A percentile compares a stretch with the other conserved stretches of the same genome.
These are phyloP conservation scores for Heliconius ismenius DNA, from an alignment of 2,888 invertebrate genomes.

Conservation along the genomic window DNA sequence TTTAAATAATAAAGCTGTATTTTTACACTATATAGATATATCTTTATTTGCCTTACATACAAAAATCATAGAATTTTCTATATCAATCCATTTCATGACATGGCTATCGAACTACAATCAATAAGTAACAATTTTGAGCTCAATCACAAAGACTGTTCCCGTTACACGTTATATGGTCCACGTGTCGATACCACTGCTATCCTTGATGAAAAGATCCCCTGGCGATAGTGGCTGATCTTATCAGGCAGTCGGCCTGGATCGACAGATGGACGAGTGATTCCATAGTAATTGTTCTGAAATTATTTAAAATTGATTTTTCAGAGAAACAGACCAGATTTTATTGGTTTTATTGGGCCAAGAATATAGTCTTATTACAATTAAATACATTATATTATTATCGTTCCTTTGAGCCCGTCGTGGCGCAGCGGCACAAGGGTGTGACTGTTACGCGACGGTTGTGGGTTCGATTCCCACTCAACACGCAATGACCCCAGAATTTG, in stretches of 20 bases:
- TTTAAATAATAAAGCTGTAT: neutral
- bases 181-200: conserved; percentile 69
- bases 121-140: conserved; percentile 11
- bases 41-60: too few species aligned
- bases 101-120: neutral
- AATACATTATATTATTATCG: too few species aligned
- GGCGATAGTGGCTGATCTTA: conserved; percentile 52
- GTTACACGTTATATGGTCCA: conserved; percentile 49
- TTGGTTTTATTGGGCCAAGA: neutral
- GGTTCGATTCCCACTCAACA: too few species aligned
- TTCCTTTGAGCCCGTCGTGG: too few species aligned
- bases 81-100: neutral
- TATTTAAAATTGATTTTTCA: neutral
- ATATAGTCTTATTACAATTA: neutral
- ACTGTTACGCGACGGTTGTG: too few species aligned
- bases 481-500: too few species aligned
- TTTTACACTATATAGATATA: neutral
- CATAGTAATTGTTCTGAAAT: conserved; percentile 25
- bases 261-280: conserved; percentile 20
- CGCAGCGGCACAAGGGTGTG: too few species aligned
- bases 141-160: conserved; percentile 1
- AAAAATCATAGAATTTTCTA: neutral
- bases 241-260: conserved; percentile 12
- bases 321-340: neutral
- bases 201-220: conserved; percentile 79